Conservation (phyloP, 1,140 invertebrate genomes). For the Micrasema longulum region DNA sequence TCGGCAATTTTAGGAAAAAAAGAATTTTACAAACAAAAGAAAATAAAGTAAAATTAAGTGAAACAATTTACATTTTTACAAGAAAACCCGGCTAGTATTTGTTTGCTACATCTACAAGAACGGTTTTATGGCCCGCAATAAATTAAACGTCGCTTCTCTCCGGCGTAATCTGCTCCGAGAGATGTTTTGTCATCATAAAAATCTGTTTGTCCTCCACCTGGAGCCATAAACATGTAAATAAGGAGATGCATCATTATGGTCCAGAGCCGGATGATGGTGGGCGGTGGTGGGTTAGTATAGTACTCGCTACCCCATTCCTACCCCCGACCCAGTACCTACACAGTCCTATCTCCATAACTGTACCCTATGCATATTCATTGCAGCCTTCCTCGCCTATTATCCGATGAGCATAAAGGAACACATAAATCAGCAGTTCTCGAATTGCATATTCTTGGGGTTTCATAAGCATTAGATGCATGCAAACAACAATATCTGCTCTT, state of each 20-base stretch:
- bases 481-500: no score
- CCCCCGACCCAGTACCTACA: no score
- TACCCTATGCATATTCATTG: conserved; percentile 52
- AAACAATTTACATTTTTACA: no score
- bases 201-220: conserved; percentile 51
- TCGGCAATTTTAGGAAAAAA: no score
- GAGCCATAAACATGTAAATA: conserved; percentile 54
- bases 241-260: conserved; percentile 52
- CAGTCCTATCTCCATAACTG: no score
- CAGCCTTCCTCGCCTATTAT: conserved; percentile 47
- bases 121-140: conserved; percentile 16
- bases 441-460: conserved; percentile 29
- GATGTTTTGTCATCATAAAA: conserved; percentile 44
- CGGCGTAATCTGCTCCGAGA: conserved; percentile 39
- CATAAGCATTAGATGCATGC: no score
- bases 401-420: conserved; percentile 42
- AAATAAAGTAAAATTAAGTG: no score
- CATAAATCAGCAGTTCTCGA: conserved; percentile 45
- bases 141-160: conserved; percentile 32
- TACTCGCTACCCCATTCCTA: no score
- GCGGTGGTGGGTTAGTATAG: background rate
- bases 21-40: no score
- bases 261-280: conserved; percentile 33
- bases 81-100: no score
- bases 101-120: background rate